Percentiles rank a stretch among this genome's conserved stretches.
Evolutionary conservation across 2,797 vertebrate genomes (phyloP).

Genomic region (Sebastes steindachneri): DNA sequence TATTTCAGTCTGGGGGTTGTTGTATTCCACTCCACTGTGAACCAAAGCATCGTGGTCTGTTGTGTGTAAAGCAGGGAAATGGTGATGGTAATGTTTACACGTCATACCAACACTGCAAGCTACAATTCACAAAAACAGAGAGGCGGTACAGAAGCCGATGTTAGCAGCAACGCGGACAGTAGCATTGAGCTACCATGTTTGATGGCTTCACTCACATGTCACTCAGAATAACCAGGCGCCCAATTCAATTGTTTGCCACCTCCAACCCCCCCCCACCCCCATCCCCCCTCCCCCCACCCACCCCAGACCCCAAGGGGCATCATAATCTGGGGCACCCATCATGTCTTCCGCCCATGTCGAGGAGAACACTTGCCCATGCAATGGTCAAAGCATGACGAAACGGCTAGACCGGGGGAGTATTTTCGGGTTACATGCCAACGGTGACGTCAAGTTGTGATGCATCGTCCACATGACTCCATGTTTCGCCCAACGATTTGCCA

Average conservation of each 20-base stretch:
- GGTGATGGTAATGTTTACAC: background rate
- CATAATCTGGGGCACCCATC: conserved; percentile 72
- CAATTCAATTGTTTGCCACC: conserved; percentile 38
- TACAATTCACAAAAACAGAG: conserved; percentile 10
- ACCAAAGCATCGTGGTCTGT: background rate
- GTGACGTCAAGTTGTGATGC: conserved; percentile 84
- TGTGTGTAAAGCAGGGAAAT: background rate
- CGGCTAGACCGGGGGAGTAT: conserved; percentile 57
- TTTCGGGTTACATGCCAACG: conserved; percentile 65
- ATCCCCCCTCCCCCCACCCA: background rate
- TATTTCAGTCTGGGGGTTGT: background rate
- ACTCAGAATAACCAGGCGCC: conserved; percentile 34
- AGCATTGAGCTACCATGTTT: background rate
- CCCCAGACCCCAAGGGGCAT: conserved; percentile 45
- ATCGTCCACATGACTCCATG: conserved; percentile 83
- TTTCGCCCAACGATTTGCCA: conserved; percentile 85
- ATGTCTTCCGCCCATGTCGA: conserved; percentile 34
- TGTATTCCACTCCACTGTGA: background rate
- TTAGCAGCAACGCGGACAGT: background rate
- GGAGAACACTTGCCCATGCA: conserved; percentile 39
- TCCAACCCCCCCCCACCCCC: background rate
- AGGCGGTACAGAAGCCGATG: background rate
- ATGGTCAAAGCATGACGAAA: conserved; percentile 68
- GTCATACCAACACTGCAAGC: background rate
- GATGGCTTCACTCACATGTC: conserved; percentile 40